phyloP scores from a whole-genome alignment of 2,113 vertebrate species.

The Xyrauchen texanus region DNA sequence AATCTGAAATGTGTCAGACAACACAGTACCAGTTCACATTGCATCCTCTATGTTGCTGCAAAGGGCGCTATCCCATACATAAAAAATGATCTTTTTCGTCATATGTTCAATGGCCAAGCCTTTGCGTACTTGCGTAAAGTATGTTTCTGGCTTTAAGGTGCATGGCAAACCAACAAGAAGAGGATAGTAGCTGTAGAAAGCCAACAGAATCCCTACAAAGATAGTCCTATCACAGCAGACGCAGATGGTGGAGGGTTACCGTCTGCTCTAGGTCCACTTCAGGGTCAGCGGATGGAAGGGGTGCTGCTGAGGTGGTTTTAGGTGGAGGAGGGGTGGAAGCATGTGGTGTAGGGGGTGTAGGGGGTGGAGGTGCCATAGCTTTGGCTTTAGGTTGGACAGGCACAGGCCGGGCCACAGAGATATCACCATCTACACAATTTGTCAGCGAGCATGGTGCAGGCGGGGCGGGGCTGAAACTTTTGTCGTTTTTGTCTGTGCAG shows the following conservation, averaged over 20 bases:
- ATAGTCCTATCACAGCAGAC: conserved; percentile 49
- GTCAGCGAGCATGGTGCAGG: conserved; percentile 15
- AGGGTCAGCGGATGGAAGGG: conserved; percentile 55
- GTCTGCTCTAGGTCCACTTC: conserved; percentile 60
- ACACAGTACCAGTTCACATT: too few species aligned
- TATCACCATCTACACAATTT: conserved; percentile 1
- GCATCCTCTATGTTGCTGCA: too few species aligned
- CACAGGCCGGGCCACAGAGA: neutral
- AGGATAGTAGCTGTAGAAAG: conserved; percentile 48
- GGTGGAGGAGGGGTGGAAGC: conserved; percentile 2
- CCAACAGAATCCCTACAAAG: conserved; percentile 28
- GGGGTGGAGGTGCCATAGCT: conserved; percentile 44
- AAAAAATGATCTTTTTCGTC: too few species aligned
- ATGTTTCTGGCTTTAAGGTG: too few species aligned
- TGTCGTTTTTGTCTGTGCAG: conserved; percentile 11
- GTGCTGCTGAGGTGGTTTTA: conserved; percentile 50
- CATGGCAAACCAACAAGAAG: conserved; percentile 13
- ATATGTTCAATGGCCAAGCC: neutral
- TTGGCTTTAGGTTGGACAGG: conserved; percentile 30
- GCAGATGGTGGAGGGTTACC: conserved; percentile 67
- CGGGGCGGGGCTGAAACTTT: conserved; percentile 36
- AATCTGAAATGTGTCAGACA: neutral
- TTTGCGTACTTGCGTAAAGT: neutral
- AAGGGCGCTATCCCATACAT: too few species aligned
- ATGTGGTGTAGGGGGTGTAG: conserved; percentile 8